A percentile compares a stretch with the other conserved stretches of the same genome.
phyloP scores from a whole-genome alignment of 2,888 invertebrate genomes.

The Apamea anceps region DNA sequence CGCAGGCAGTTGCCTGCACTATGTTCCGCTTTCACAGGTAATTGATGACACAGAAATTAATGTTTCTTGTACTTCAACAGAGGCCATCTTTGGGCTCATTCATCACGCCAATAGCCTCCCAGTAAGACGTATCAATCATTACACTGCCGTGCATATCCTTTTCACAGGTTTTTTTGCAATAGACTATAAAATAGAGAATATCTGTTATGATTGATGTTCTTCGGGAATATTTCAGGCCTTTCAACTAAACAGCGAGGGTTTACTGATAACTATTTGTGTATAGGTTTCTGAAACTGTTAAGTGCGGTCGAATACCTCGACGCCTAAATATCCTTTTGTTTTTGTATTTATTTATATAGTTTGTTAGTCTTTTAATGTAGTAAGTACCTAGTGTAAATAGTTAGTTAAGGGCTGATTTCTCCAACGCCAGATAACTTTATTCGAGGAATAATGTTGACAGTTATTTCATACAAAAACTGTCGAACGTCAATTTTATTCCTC shows the following conservation, averaged over 20 bases:
- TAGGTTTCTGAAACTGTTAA: too few species aligned
- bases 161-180: conserved; percentile 70
- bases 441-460: too few species aligned
- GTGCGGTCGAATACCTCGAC: too few species aligned
- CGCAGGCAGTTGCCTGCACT: conserved; percentile 47
- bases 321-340: too few species aligned
- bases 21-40: conserved; percentile 50
- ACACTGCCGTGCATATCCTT: conserved; percentile 65
- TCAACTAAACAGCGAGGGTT: conserved; percentile 40
- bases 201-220: conserved; percentile 71
- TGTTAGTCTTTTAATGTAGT: too few species aligned
- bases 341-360: too few species aligned
- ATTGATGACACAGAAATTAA: conserved; percentile 62
- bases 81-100: conserved; percentile 61
- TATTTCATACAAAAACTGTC: too few species aligned
- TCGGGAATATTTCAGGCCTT: conserved; percentile 68
- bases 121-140: conserved; percentile 72
- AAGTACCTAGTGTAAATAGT: too few species aligned
- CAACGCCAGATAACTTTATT: too few species aligned
- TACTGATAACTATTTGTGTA: conserved; percentile 47
- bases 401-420: too few species aligned
- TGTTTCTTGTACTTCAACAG: conserved; percentile 60
- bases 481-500: too few species aligned
- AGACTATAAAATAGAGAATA: conserved; percentile 68
- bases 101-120: conserved; percentile 63